phyloP scores from a whole-genome alignment of 2,797 vertebrate genomes.

The Parambassis ranga region DNA sequence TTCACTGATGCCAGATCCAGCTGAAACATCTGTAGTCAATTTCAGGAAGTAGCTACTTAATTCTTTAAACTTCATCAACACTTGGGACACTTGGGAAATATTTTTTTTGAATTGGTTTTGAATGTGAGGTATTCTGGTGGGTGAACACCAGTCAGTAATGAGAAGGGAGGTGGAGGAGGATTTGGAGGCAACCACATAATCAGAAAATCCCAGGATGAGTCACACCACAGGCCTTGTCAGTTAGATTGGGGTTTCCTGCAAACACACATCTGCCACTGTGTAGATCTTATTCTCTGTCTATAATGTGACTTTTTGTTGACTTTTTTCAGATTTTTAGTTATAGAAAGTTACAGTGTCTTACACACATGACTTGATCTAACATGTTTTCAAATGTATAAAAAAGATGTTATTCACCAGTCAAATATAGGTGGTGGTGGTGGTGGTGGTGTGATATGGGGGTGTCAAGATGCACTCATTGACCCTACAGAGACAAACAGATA shows the following conservation, averaged over 20 bases:
- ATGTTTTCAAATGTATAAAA: too few species aligned
- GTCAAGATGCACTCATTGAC: conserved; percentile 45
- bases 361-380: too few species aligned
- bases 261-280: conserved; percentile 16
- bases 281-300: not conserved
- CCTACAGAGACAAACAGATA: conserved; percentile 33
- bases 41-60: conserved; percentile 12
- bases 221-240: conserved; percentile 44
- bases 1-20: not conserved
- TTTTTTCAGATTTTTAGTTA: not conserved
- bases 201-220: conserved; percentile 60
- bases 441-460: not conserved
- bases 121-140: conserved; percentile 18
- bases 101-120: too few species aligned
- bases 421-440: too few species aligned
- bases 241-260: conserved; percentile 48
- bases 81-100: too few species aligned
- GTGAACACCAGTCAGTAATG: conserved; percentile 31
- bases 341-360: not conserved
- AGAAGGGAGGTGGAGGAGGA: conserved; percentile 24
- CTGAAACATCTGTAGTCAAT: not conserved
- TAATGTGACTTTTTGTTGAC: conserved; percentile 4
- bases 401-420: too few species aligned
- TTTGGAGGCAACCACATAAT: conserved; percentile 43
- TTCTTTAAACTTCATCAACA: conserved; percentile 1